Evolutionary conservation across 2,113 vertebrate genomes (phyloP).

Genomic region (Phyllostomus hastatus): DNA sequence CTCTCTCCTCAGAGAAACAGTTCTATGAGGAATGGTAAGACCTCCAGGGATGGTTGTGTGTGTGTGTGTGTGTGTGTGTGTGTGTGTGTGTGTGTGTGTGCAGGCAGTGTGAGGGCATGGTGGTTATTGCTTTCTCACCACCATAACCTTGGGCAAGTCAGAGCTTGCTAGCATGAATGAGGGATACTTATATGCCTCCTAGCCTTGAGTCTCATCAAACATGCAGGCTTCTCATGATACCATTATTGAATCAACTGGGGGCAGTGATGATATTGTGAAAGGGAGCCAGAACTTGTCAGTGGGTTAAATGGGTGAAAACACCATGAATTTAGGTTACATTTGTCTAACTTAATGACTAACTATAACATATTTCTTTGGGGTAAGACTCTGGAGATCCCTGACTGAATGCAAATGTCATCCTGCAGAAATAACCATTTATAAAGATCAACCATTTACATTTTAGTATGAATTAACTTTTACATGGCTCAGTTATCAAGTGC

Average conservation of each 20-base stretch:
- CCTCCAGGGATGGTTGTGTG: background rate
- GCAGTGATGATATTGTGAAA: background rate
- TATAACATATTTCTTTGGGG: background rate
- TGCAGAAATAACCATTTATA: slow-evolving; percentile 4
- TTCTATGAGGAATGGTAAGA: slow-evolving; percentile 9
- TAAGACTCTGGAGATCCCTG: background rate
- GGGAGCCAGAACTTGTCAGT: background rate
- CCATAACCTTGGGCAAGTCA: background rate
- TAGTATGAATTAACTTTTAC: background rate
- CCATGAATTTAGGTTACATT: background rate
- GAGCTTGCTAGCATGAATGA: background rate
- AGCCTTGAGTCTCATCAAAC: background rate
- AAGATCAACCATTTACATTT: background rate
- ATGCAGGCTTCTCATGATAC: background rate
- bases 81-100: background rate
- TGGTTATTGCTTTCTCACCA: background rate
- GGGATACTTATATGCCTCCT: background rate
- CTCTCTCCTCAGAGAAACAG: slow-evolving; percentile 44
- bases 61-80: background rate
- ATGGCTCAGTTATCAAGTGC: background rate
- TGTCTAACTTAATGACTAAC: background rate
- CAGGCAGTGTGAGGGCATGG: too few species aligned
- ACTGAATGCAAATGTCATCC: background rate
- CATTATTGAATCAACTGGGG: background rate
- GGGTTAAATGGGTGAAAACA: background rate